phyloP scores from a whole-genome alignment of 2,888 invertebrate genomes.

The Electrophaes corylata region DNA sequence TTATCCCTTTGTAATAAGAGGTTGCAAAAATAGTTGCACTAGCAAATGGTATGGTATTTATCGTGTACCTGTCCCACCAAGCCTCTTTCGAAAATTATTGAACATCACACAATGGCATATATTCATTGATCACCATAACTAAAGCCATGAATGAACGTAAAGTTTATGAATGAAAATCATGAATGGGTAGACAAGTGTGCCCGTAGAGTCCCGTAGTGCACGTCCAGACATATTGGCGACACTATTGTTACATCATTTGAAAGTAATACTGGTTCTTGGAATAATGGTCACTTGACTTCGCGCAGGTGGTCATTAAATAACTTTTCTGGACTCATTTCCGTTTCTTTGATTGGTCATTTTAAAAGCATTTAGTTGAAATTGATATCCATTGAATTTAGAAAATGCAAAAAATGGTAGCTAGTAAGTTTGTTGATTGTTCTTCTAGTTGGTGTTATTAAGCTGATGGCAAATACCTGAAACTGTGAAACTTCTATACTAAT shows the following conservation, averaged over 20 bases:
- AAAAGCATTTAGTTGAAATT: constrained; percentile 21
- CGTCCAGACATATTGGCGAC: constrained; percentile 63
- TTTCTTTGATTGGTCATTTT: constrained; percentile 37
- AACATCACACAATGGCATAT: constrained; percentile 48
- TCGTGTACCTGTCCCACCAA: constrained; percentile 52
- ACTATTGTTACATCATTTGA: constrained; percentile 59
- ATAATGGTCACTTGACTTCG: constrained; percentile 40
- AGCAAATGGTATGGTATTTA: constrained; percentile 22
- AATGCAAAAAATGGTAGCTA: background rate
- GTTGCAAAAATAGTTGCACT: background rate
- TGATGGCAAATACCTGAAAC: too few species aligned
- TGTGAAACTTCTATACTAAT: too few species aligned
- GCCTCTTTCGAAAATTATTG: constrained; percentile 47
- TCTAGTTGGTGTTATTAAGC: too few species aligned
- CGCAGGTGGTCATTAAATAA: constrained; percentile 75
- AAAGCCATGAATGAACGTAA: constrained; percentile 67
- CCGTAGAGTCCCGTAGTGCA: constrained; percentile 47
- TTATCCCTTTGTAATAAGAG: background rate
- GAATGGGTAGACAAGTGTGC: constrained; percentile 56
- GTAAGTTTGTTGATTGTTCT: too few species aligned
- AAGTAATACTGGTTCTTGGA: constrained; percentile 56
- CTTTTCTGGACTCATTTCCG: constrained; percentile 75
- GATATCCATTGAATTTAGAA: background rate
- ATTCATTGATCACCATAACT: constrained; percentile 65
- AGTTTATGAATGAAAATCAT: constrained; percentile 55